phyloP scores from a whole-genome alignment of 2,797 vertebrate species.

The Yasuhikotakia modesta region DNA sequence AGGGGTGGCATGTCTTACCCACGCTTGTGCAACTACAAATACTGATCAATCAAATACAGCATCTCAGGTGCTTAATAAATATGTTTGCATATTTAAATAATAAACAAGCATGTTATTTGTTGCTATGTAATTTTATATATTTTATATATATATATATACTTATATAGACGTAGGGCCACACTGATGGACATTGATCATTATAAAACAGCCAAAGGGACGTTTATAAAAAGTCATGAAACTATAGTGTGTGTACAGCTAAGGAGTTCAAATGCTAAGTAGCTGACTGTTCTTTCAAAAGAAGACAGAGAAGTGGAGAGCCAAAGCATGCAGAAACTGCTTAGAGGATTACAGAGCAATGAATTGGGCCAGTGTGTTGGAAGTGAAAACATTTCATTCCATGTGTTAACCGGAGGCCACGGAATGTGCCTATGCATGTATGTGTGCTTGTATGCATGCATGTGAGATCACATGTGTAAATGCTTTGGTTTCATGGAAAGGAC shows the following conservation, averaged over 20 bases:
- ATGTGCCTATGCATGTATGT: conserved; percentile 65
- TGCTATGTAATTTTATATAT: neutral
- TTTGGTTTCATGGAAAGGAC: conserved; percentile 48
- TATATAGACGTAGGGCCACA: neutral
- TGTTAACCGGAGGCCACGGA: conserved; percentile 66
- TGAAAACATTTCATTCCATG: conserved; percentile 70
- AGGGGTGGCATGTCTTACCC: conserved; percentile 1
- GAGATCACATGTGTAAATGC: conserved; percentile 52
- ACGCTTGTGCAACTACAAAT: conserved; percentile 21
- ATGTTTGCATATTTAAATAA: neutral
- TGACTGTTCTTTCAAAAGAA: conserved; percentile 57
- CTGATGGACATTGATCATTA: neutral
- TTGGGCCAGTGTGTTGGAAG: conserved; percentile 75
- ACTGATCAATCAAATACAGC: conserved; percentile 10
- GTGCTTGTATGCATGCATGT: conserved; percentile 58
- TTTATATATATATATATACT: too few relatives aligned
- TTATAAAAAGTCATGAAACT: conserved; percentile 4
- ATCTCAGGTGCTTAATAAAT: neutral
- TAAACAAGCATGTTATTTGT: neutral
- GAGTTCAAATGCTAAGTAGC: conserved; percentile 35
- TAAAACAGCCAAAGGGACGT: neutral
- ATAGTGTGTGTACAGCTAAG: neutral
- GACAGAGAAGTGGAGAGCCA: conserved; percentile 64
- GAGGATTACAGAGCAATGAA: conserved; percentile 78
- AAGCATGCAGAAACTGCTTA: conserved; percentile 72